A percentile compares a stretch with the other conserved stretches of the same genome.
phyloP scores from a whole-genome alignment of 2,888 invertebrate genomes.

The Autographa gamma region DNA sequence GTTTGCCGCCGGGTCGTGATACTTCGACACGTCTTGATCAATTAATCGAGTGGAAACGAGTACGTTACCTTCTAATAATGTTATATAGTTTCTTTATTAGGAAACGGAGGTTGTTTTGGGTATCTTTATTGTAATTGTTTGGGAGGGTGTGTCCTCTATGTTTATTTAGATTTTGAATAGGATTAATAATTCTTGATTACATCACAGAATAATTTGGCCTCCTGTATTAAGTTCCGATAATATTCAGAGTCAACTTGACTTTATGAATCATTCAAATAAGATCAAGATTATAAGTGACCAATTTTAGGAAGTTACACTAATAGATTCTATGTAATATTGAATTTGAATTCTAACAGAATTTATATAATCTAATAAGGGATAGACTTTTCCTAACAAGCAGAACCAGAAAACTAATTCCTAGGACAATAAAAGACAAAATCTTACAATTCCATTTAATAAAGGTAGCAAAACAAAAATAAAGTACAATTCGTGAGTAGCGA shows the following conservation, averaged over 20 bases:
- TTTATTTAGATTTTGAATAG: background rate
- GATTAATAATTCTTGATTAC: no score
- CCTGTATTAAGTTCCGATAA: no score
- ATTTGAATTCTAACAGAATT: no score
- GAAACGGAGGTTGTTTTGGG: constrained; percentile 9
- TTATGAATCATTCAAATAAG: no score
- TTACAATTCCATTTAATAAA: constrained; percentile 27
- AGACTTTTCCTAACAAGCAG: background rate
- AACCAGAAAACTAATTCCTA: constrained; percentile 6
- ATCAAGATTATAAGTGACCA: no score
- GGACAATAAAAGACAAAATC: constrained; percentile 22
- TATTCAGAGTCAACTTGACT: no score
- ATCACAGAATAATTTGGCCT: no score
- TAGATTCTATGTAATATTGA: no score
- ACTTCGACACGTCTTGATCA: constrained; percentile 77
- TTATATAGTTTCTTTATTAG: constrained; percentile 47
- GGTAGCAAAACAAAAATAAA: constrained; percentile 36
- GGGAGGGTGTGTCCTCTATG: background rate
- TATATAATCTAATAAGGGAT: no score
- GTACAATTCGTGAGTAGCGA: constrained; percentile 52
- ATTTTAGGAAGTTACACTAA: no score
- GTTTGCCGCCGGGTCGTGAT: constrained; percentile 68
- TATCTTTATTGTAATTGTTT: constrained; percentile 18
- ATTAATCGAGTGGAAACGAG: constrained; percentile 74
- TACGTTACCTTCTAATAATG: constrained; percentile 55